A percentile compares a stretch with the other conserved stretches of the same genome.
Conservation (phyloP, 1,140 invertebrate genomes). For the Sipha flava region DNA sequence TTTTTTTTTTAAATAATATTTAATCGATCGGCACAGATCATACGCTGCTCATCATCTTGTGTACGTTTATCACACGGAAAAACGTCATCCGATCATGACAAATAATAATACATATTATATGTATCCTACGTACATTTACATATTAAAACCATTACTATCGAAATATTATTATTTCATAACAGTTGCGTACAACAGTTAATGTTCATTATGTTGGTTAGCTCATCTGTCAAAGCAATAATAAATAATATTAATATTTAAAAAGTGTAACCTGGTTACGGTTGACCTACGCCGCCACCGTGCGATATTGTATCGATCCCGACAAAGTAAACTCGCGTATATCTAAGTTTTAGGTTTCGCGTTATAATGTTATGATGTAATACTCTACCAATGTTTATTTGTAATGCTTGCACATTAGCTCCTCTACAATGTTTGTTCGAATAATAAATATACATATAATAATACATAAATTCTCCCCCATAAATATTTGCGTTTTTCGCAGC, state of each 20-base stretch:
- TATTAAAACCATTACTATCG: background rate
- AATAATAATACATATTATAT: too few species aligned
- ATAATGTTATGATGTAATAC: too few species aligned
- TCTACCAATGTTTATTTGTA: background rate
- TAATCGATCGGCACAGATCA: background rate
- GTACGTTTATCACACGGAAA: background rate
- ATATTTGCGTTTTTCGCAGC: constrained; percentile 9
- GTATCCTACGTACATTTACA: too few species aligned
- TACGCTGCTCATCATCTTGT: too few species aligned
- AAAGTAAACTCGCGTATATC: background rate
- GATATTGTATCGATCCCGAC: background rate
- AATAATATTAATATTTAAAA: background rate
- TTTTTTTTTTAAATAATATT: background rate
- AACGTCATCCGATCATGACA: background rate
- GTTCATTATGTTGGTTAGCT: background rate
- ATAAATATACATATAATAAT: too few species aligned
- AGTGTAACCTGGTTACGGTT: background rate
- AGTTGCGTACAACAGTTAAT: background rate
- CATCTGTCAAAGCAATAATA: background rate
- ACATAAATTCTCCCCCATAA: background rate
- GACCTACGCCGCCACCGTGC: background rate
- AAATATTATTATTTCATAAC: background rate
- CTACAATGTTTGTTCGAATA: background rate
- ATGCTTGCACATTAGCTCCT: background rate
- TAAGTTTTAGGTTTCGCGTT: too few species aligned